Conservation (phyloP, 2,113 vertebrate genomes). For the Notiomystis cincta region DNA sequence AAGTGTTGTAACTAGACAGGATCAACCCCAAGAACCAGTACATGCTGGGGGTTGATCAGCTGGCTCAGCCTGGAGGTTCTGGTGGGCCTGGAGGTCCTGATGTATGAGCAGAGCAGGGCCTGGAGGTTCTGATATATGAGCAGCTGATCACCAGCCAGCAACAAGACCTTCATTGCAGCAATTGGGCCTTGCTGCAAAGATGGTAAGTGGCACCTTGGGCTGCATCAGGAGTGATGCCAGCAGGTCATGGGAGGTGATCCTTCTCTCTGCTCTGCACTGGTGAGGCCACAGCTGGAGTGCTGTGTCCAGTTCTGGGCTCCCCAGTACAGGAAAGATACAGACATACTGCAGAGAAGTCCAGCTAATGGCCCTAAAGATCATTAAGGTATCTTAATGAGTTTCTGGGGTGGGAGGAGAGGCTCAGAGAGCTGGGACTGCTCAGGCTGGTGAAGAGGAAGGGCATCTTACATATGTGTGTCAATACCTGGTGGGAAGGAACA, state of each 20-base stretch:
- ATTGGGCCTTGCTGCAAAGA: not conserved
- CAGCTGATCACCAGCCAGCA: not conserved
- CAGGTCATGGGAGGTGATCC: not conserved
- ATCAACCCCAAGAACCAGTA: not conserved
- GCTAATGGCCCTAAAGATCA: not conserved
- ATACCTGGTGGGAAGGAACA: not conserved
- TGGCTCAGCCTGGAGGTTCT: not conserved
- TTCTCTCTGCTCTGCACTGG: not conserved
- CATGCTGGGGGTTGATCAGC: not conserved
- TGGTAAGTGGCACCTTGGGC: too few species aligned
- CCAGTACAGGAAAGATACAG: not conserved
- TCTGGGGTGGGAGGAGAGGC: not conserved
- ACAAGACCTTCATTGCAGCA: not conserved
- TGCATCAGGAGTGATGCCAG: not conserved
- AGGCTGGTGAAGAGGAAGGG: not conserved
- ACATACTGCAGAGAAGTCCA: not conserved
- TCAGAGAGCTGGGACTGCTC: not conserved
- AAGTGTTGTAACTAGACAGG: not conserved
- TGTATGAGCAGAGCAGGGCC: not conserved
- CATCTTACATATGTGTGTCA: not conserved
- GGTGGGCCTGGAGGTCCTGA: not conserved
- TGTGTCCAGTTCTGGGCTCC: not conserved
- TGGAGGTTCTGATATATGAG: not conserved
- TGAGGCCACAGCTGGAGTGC: not conserved
- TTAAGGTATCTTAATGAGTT: not conserved